These are phyloP conservation scores for Altica lythri DNA, from an alignment of 2,888 invertebrate species.

Conservation along the genomic window DNA sequence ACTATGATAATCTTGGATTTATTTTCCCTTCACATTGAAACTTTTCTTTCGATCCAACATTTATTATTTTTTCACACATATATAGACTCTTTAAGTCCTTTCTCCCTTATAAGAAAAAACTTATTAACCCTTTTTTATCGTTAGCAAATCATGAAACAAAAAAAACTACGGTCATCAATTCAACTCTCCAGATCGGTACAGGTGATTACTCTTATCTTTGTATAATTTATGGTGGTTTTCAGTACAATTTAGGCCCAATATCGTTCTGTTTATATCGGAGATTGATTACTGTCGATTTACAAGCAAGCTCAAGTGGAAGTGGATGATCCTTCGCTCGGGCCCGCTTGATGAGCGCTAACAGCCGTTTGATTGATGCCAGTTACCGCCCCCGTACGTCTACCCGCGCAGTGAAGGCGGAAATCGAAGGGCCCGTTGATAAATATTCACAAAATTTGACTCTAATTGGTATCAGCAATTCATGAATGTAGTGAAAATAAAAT, in stretches of 20 bases:
- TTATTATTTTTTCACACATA: too few species aligned
- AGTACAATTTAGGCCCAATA: slow-evolving; percentile 34
- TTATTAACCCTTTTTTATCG: too few species aligned
- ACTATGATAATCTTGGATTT: too few species aligned
- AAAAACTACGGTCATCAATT: slow-evolving; percentile 6
- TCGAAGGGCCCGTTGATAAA: too few species aligned
- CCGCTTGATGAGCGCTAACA: slow-evolving; percentile 53
- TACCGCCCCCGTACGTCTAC: slow-evolving; percentile 42
- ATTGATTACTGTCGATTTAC: slow-evolving; percentile 51
- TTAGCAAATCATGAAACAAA: not conserved
- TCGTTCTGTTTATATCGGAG: slow-evolving; percentile 39
- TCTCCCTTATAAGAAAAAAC: too few species aligned
- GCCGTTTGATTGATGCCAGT: slow-evolving; percentile 54
- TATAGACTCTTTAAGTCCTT: too few species aligned
- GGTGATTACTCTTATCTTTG: slow-evolving; percentile 31
- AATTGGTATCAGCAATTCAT: too few species aligned
- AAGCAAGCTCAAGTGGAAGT: slow-evolving; percentile 36
- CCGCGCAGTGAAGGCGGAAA: not conserved
- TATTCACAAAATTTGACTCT: too few species aligned
- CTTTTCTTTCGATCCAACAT: too few species aligned
- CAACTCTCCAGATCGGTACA: slow-evolving; percentile 18
- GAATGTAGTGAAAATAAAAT: too few species aligned
- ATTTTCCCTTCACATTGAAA: too few species aligned
- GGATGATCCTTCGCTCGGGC: slow-evolving; percentile 38
- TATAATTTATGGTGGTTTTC: slow-evolving; percentile 35